Evolutionary conservation across 2,888 invertebrate genomes (phyloP).

Genomic region (Aspidapion aeneum): DNA sequence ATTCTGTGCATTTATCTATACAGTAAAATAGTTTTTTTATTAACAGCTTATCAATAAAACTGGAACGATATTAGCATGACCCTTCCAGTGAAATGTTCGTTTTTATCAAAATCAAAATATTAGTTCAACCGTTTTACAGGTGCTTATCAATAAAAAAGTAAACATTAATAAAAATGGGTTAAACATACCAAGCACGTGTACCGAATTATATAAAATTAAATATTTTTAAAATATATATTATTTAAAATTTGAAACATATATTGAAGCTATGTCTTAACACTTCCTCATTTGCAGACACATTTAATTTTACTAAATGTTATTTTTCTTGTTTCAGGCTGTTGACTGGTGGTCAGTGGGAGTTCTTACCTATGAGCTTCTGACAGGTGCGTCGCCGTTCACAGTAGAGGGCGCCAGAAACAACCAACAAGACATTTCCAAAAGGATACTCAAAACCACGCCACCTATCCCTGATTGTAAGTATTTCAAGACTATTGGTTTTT

Average conservation of each 20-base stretch:
- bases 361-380: slow-evolving; percentile 91
- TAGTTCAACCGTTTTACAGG: neutral
- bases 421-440: slow-evolving; percentile 89
- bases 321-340: slow-evolving; percentile 65
- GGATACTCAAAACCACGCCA: slow-evolving; percentile 86
- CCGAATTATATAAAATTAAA: too few species aligned
- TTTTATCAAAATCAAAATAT: neutral
- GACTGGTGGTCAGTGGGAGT: slow-evolving; percentile 99
- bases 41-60: too few species aligned
- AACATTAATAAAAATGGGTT: neutral
- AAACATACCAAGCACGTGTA: too few species aligned
- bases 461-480: slow-evolving; percentile 74
- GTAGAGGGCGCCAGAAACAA: slow-evolving; percentile 92
- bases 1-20: too few species aligned
- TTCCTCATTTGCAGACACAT: too few species aligned
- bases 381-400: slow-evolving; percentile 96
- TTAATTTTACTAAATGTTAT: neutral
- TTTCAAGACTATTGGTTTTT: too few species aligned
- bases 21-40: too few species aligned
- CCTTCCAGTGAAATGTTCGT: neutral
- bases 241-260: too few species aligned
- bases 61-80: too few species aligned
- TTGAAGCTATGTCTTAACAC: too few species aligned
- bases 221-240: too few species aligned
- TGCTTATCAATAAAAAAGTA: neutral